Evolutionary conservation across 2,113 vertebrate genomes (phyloP), one percentile per base, ranked within the genome.

Genomic region (Platysteira castanea): DNA sequence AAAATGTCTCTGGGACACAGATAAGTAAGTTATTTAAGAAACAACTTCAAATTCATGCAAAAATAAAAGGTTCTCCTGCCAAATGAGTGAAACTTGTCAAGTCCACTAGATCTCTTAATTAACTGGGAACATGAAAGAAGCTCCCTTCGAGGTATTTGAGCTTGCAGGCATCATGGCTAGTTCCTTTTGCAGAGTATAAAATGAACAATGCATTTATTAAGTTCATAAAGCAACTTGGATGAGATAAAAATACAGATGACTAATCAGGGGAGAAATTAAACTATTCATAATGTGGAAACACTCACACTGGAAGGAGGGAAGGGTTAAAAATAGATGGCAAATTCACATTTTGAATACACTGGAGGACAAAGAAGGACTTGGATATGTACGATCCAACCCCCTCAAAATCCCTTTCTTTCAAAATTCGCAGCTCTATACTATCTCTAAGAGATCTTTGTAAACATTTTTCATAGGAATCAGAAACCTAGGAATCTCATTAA

Each of bases 71-170:
- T 82, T 44, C 49, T 89, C 13, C 23, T 87, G 69, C 46, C 90
- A 94, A 95, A 94, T 92, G 65, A 90, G 7, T 87, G 71, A 92
- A 90, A 94, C 80, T 86, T 94, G 79, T 94, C 93, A 95, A 76
- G 71, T 78, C 60, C 79, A 80, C 90, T 88, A 73, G 37, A 87
- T 64, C 52, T 93, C 85, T 93, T 93, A 96, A 95, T 93, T 95
- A 96, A 84, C 57, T 71, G 71, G 33, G 41, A 90, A 81, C 11
- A 60, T 63, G 84, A 95, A 96, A 71, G 79, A 50, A 85, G 11
- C 14, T 86, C 22, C 75, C 76, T 95, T 89, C 10, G 15, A 96
- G 89, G 67, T 52, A 93, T 89, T 84, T 39, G 50, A 65, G 68
- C 56, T 91, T 84, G 37, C 52, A 94, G 41, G 47, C 64, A 86